Evolutionary conservation across 2,113 vertebrate genomes (phyloP), one percentile per base, ranked within the genome.

Genomic region (Strix aluco): DNA sequence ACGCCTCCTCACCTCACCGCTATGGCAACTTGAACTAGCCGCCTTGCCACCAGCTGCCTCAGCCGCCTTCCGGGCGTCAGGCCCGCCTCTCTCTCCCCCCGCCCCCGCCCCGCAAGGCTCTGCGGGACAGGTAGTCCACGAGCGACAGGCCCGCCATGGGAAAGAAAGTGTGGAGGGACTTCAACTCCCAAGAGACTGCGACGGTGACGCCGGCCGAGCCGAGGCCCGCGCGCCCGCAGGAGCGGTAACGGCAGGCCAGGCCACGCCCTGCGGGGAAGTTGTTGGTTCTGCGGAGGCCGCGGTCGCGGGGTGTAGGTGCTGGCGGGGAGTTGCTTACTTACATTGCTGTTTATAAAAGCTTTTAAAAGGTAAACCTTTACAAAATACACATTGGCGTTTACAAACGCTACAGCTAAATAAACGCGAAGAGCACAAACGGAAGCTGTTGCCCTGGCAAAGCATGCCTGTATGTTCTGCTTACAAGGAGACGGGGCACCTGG

Each of bases 21-120:
- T 99, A 99, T 99, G 98, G 99, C 99, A 99, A 99, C 99, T 99
- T 99, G 92, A 99, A 99, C 99, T 99, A 98, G 98, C 99, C 99
- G 99, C 99, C 98, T 97, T 98, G 97, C 93, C 71, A 52, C 67
- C 62, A 3, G 90, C 92, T 55, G 93, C 94, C 94, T 96, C 73
- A 90, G 97, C 32, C 55, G 90, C 97, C 96, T 97, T 96, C 93
- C 74, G 90, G 96, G 66, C 69, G 30, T 61, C 83, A 6, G 47
- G 17, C 15, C 16, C 38, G 38, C 38, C 38, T 38, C 38, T 38
- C 38, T 38, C 38, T 38, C 38, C 38, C 38, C 38, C 38, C 38
- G 38, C 38, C 26, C 26, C 10, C 46, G 25, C 46, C 51, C 34
- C 61, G 92, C 97, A 85, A 51, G 5, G 97, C 49, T 93, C 58